Base-by-base conservation (phyloP, 2,888 invertebrate species). In the Metallyticus violacea region DNA sequence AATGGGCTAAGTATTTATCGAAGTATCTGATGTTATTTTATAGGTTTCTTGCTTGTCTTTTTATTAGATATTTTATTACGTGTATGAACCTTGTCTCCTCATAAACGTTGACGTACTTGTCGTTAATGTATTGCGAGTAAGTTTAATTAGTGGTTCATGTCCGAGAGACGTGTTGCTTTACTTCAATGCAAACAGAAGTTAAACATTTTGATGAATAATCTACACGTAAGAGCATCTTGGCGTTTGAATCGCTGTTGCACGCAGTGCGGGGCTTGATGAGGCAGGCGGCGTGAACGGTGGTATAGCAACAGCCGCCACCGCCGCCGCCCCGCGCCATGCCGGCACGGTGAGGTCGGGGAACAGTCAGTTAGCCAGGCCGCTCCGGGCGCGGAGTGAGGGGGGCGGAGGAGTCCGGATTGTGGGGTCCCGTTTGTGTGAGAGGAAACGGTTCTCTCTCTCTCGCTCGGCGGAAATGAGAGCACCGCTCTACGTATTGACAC, bases 341-440 rank as follows among this genome's bases (percentile, higher is more conserved):
- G n/a, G n/a, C n/a, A n/a, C n/a, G n/a, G n/a, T n/a, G n/a, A n/a
- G 15, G 62, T 40, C 22, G 26, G 40, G 82, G 27, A 81, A 26
- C 29, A 26, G 84, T 29, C 84, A 77, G 83, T 85, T 62, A 85
- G 40, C 86, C 79, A 27, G 83, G 78, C n/a, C 79, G 29, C 30
- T 40, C 80, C 85, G 26, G n/a, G 77, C 81, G 29, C 29, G 22
- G 84, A 25, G 26, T 25, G 26, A 6, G 76, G 28, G 22, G 26
- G n/a, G 77, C 81, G 29, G 81, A 28, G 79, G 80, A 29, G 26
- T 30, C 85, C 85, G 82, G 28, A 28, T 29, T 27, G 84, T 40
- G 28, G 30, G 82, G 77, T 25, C 40, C 40, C 40, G 40, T 62
- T 62, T 62, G 40, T 62, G 40, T 62, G 40, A 62, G 40, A 62